Evolutionary conservation across 2,113 vertebrate species (phyloP).

Genomic region (Ictalurus furcatus): DNA sequence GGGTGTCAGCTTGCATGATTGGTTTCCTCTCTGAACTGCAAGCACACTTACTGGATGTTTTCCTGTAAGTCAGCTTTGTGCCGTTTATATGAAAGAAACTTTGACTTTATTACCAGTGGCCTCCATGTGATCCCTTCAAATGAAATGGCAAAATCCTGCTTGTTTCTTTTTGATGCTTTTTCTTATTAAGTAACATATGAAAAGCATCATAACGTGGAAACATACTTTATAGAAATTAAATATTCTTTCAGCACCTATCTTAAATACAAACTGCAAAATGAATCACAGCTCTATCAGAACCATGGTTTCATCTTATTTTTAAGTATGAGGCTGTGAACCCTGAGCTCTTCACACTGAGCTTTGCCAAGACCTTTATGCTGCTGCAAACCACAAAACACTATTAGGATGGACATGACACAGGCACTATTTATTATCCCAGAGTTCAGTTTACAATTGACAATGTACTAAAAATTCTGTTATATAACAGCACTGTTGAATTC

Average conservation of each 20-base stretch:
- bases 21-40: slow-evolving; percentile 37
- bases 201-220: neutral
- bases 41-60: slow-evolving; percentile 14
- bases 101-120: neutral
- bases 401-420: neutral
- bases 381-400: neutral
- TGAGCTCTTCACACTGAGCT: neutral
- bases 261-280: neutral
- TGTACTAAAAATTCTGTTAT: neutral
- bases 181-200: neutral
- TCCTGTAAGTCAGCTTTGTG: slow-evolving; percentile 11
- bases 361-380: neutral
- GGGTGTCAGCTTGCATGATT: slow-evolving; percentile 46
- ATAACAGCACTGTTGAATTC: neutral
- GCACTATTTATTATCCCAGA: neutral
- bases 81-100: slow-evolving; percentile 41
- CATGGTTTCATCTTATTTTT: neutral
- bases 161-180: neutral
- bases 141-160: slow-evolving; percentile 7
- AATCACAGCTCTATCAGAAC: neutral
- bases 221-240: slow-evolving; percentile 1
- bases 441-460: neutral
- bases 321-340: neutral
- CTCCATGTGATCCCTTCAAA: neutral
- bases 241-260: neutral